Conservation (phyloP, 2,888 invertebrate species). For the Amiota communis region DNA sequence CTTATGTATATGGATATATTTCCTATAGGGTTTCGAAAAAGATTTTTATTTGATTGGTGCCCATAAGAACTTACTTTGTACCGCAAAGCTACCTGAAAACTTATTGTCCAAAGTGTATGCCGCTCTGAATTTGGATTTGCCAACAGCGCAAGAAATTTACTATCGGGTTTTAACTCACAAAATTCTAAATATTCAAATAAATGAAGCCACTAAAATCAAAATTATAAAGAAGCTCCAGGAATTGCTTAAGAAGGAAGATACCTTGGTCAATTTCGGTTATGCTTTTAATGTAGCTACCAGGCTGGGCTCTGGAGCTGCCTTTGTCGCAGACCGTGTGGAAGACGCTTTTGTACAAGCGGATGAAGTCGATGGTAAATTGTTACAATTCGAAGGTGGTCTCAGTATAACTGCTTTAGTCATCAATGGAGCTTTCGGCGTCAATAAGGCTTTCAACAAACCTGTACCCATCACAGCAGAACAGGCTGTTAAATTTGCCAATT, state of each 20-base stretch:
- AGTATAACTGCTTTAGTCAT: conserved; percentile 82
- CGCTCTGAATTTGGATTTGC: conserved; percentile 79
- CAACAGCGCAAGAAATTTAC: conserved; percentile 81
- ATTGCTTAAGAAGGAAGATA: conserved; percentile 88
- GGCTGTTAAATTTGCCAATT: conserved; percentile 90
- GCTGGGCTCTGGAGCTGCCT: conserved; percentile 78
- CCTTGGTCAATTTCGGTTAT: conserved; percentile 85
- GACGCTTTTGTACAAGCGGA: conserved; percentile 96
- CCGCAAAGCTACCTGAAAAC: conserved; percentile 75
- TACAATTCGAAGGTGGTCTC: conserved; percentile 94
- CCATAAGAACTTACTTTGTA: conserved; percentile 77
- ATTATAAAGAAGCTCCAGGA: conserved; percentile 83
- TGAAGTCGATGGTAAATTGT: conserved; percentile 89
- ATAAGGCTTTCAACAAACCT: conserved; percentile 78
- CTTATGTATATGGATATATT: background rate
- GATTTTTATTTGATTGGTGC: conserved; percentile 80
- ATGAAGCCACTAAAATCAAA: conserved; percentile 80
- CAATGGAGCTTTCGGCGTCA: conserved; percentile 77
- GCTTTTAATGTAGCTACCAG: conserved; percentile 87
- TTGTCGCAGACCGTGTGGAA: conserved; percentile 85
- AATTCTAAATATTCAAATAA: conserved; percentile 79
- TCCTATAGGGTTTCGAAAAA: conserved; percentile 74
- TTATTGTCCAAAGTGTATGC: conserved; percentile 75
- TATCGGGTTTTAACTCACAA: conserved; percentile 82
- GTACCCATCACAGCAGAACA: conserved; percentile 84